phyloP scores from a whole-genome alignment of 92 coral and sea anemone species.

The Bergia sp. region DNA sequence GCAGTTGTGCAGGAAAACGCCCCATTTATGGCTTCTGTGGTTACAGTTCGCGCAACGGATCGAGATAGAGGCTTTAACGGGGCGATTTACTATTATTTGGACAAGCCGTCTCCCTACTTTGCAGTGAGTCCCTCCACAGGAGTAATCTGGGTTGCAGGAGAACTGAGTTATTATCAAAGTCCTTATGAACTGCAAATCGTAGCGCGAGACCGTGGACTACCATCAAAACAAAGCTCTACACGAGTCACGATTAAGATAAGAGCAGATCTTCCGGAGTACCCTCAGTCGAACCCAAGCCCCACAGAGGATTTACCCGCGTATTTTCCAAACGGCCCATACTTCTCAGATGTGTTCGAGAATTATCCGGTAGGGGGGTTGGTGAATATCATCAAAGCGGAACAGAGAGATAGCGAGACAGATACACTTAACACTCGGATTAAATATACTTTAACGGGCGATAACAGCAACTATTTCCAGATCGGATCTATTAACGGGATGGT shows the following conservation, averaged over 20 bases:
- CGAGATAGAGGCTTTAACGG: constrained; percentile 75
- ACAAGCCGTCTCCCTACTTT: constrained; percentile 50
- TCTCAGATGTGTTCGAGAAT: constrained; percentile 76
- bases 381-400: constrained; percentile 65
- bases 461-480: constrained; percentile 51
- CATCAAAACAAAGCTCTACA: constrained; percentile 22
- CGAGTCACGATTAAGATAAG: constrained; percentile 50
- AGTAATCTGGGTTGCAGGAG: constrained; percentile 59
- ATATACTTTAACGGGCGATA: constrained; percentile 59
- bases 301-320: constrained; percentile 56
- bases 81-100: constrained; percentile 69
- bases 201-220: constrained; percentile 78
- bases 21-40: constrained; percentile 57
- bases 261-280: constrained; percentile 58
- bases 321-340: constrained; percentile 70
- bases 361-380: constrained; percentile 71
- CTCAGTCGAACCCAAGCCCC: constrained; percentile 59
- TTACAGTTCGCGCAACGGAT: constrained; percentile 74
- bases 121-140: constrained; percentile 83
- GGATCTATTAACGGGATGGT: constrained; percentile 68
- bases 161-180: constrained; percentile 53
- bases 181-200: constrained; percentile 46
- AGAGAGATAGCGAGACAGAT: constrained; percentile 58
- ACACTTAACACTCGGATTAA: constrained; percentile 59
- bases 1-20: constrained; percentile 61